Percentiles rank a stretch among this genome's conserved stretches.
Evolutionary conservation across 2,797 vertebrate genomes (phyloP).

Genomic region (Eurystomus glaucurus): DNA sequence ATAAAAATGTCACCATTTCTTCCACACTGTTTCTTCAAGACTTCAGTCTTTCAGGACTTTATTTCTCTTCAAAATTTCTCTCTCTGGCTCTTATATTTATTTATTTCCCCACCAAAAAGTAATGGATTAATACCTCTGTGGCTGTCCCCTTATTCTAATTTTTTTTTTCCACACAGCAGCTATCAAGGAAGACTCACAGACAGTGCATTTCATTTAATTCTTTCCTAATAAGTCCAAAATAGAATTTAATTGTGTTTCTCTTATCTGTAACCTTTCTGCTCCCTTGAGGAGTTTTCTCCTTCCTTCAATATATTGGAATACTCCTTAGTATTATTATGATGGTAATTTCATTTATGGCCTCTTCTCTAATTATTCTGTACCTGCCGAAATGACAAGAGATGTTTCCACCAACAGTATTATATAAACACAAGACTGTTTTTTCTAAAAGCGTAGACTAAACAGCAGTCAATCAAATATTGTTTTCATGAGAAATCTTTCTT

Average conservation of each 20-base stretch:
- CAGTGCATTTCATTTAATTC: not conserved
- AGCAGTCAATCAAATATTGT: constrained; percentile 68
- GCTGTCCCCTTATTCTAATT: not conserved
- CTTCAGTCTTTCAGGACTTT: not conserved
- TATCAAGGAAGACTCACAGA: constrained; percentile 42
- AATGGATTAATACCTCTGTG: fast-evolving
- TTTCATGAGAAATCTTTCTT: constrained; percentile 37
- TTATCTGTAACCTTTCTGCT: constrained; percentile 64
- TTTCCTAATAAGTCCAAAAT: constrained; percentile 37
- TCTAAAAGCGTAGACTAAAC: constrained; percentile 50
- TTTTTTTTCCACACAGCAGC: not conserved
- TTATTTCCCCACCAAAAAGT: fast-evolving
- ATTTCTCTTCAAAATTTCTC: not conserved
- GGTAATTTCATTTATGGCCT: constrained; percentile 47
- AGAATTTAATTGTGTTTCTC: constrained; percentile 69
- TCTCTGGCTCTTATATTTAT: not conserved
- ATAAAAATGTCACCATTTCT: not conserved
- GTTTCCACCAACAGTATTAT: constrained; percentile 33
- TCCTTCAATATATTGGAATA: constrained; percentile 48
- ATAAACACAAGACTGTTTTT: constrained; percentile 39
- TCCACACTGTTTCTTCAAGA: not conserved
- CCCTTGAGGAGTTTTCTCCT: not conserved
- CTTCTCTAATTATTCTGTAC: constrained; percentile 73
- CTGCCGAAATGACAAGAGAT: constrained; percentile 37
- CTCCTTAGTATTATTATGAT: constrained; percentile 23